Conservation (phyloP, 2,113 vertebrate species). For the Pithys albifrons region DNA sequence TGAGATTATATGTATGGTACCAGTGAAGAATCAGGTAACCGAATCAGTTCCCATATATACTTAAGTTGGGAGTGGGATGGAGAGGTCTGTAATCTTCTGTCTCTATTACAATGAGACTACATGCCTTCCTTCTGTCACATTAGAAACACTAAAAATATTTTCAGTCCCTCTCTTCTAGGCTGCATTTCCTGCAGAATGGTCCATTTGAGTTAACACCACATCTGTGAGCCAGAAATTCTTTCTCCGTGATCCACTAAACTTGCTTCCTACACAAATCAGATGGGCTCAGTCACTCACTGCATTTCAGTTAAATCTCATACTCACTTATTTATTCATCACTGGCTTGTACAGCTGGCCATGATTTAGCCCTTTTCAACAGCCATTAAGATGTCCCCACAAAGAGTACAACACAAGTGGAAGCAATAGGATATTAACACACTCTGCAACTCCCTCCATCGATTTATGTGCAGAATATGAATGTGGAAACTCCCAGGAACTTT, state of each 20-base stretch:
- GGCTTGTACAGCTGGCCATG: neutral
- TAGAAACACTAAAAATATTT: neutral
- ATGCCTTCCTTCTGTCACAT: neutral
- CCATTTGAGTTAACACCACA: neutral
- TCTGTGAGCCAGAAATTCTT: neutral
- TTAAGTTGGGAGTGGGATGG: neutral
- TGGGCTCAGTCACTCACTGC: neutral
- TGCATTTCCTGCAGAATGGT: neutral
- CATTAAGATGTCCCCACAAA: neutral
- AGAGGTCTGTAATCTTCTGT: neutral
- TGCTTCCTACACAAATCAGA: neutral
- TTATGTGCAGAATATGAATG: neutral
- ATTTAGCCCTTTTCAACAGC: neutral
- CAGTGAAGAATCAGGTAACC: neutral
- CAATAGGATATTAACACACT: neutral
- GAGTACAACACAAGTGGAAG: neutral
- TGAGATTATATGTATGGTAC: neutral
- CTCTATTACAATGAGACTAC: neutral
- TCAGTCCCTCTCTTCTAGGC: neutral
- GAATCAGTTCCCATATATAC: neutral
- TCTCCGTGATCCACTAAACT: neutral
- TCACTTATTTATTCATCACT: neutral
- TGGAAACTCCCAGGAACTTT: constrained; percentile 6
- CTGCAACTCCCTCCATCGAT: neutral
- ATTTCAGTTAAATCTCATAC: neutral